Conservation (phyloP, 37 sponge, comb jelly and placozoan species). For the Crambe crambe region DNA sequence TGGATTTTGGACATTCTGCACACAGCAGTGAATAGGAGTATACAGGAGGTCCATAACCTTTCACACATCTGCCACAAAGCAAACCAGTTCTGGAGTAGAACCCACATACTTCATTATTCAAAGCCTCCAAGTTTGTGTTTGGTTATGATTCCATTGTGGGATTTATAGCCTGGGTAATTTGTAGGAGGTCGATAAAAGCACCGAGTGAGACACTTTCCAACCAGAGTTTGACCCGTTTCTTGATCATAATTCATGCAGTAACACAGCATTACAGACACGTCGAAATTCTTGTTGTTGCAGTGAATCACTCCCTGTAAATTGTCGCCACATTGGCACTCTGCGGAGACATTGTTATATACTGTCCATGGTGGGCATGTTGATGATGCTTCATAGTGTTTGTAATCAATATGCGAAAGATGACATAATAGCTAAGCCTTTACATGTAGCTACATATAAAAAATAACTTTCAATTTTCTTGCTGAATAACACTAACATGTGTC, state of each 20-base stretch:
- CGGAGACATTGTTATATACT: background rate
- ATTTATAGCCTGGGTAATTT: background rate
- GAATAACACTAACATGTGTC: too few relatives aligned
- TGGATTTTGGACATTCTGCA: background rate
- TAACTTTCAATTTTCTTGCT: too few relatives aligned
- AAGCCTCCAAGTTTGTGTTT: background rate
- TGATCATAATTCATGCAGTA: background rate
- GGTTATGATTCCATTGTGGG: background rate
- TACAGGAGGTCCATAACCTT: background rate
- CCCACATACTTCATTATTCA: background rate
- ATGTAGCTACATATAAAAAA: too few relatives aligned
- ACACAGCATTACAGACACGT: background rate
- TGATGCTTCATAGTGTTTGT: too few relatives aligned
- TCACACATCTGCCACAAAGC: background rate
- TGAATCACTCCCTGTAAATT: background rate
- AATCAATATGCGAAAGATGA: too few relatives aligned
- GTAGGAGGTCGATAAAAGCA: background rate
- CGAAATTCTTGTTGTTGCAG: background rate
- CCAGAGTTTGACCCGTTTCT: background rate
- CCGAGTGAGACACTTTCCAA: background rate
- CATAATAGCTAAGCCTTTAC: too few relatives aligned
- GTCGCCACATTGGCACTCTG: background rate
- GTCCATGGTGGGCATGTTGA: background rate
- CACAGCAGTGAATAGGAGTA: conserved; percentile 4
- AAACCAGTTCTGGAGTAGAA: background rate